These are phyloP conservation scores for Tauraco hartlaubi DNA, from an alignment of 2,797 vertebrate species.

Conservation along the genomic window DNA sequence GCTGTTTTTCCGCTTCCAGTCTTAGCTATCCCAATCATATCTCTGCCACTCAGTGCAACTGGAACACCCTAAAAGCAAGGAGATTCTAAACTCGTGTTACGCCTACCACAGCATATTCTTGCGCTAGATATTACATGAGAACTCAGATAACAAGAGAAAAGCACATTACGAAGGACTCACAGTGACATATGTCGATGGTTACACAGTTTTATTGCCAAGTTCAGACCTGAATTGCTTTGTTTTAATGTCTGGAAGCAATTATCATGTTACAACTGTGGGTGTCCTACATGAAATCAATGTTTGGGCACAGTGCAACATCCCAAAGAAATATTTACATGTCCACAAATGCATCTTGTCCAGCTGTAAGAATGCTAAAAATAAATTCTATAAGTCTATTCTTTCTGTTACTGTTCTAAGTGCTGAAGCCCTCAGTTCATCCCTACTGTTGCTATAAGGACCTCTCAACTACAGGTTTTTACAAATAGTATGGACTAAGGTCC, in stretches of 20 bases:
- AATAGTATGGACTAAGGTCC: background rate
- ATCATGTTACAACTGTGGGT: background rate
- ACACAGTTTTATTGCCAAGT: background rate
- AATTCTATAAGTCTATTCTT: background rate
- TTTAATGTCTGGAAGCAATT: background rate
- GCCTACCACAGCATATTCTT: background rate
- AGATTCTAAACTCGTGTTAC: background rate
- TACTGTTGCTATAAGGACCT: background rate
- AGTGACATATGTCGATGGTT: accelerated
- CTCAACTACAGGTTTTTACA: background rate
- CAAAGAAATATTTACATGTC: background rate
- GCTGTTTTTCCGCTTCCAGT: slow-evolving; percentile 98
- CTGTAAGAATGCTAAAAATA: background rate
- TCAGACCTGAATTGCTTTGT: background rate
- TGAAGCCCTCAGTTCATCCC: background rate
- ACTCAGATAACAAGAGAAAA: background rate
- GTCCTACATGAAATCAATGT: background rate
- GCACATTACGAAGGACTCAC: background rate
- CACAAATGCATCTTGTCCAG: background rate
- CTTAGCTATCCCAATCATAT: slow-evolving; percentile 99
- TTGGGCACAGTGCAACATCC: background rate
- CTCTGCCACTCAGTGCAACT: slow-evolving; percentile 95
- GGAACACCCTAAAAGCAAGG: slow-evolving; percentile 89
- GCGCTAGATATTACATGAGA: background rate
- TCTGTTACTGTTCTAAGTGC: background rate